Evolutionary conservation across 2,888 invertebrate genomes (phyloP).

Genomic region (Clostera curtula): DNA sequence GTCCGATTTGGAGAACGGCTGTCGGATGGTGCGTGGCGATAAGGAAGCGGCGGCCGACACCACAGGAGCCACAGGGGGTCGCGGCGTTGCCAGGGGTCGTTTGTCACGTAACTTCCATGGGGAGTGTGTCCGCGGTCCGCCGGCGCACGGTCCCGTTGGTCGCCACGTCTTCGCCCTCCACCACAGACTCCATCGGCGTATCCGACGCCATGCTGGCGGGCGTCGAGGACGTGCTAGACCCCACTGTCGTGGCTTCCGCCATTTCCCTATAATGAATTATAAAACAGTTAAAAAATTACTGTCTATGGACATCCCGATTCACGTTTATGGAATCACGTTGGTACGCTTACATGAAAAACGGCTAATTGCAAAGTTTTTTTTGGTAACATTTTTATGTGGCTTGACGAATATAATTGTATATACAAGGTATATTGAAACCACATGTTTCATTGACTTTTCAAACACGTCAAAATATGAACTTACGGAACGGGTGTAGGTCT

Average conservation of each 20-base stretch:
- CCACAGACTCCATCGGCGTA: conserved; percentile 5
- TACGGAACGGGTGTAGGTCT: conserved; percentile 34
- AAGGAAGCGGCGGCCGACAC: conserved; percentile 5
- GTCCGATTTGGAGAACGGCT: too few relatives aligned
- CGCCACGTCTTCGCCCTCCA: neutral
- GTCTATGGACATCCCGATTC: too few relatives aligned
- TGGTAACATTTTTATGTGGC: too few relatives aligned
- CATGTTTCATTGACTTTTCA: too few relatives aligned
- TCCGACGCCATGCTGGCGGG: neutral
- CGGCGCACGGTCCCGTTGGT: conserved; percentile 5
- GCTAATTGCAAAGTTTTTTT: too few relatives aligned
- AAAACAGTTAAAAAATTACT: neutral
- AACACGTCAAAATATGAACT: conserved; percentile 29
- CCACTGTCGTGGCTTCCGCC: conserved; percentile 32
- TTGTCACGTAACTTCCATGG: conserved; percentile 71
- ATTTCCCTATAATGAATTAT: conserved; percentile 33
- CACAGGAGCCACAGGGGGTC: conserved; percentile 1
- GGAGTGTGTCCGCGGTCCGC: conserved; percentile 38
- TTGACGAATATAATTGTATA: too few relatives aligned
- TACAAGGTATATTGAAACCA: too few relatives aligned
- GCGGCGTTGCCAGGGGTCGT: conserved; percentile 12
- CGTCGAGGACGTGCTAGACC: conserved; percentile 24
- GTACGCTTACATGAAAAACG: too few relatives aligned
- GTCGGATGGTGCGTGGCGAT: too few relatives aligned
- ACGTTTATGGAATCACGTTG: too few relatives aligned